Conservation (phyloP, 2,113 vertebrate genomes). For the Petrocephalus zakoni region DNA sequence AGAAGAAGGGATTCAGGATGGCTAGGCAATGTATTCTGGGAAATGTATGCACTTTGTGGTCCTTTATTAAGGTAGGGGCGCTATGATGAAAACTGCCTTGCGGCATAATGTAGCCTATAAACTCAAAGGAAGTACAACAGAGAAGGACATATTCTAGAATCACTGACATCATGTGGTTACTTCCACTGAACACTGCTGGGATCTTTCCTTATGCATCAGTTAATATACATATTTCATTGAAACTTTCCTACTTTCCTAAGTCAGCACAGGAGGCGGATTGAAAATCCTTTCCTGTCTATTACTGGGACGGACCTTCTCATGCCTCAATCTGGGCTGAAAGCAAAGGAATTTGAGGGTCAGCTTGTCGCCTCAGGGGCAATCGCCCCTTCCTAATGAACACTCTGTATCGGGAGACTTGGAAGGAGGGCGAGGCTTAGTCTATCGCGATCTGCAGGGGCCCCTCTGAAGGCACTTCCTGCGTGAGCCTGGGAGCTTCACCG, state of each 20-base stretch:
- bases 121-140: neutral
- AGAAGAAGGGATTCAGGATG: neutral
- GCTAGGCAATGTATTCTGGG: neutral
- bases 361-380: neutral
- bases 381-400: neutral
- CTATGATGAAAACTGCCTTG: neutral
- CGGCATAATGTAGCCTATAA: neutral
- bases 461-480: neutral
- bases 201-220: neutral
- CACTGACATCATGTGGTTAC: neutral
- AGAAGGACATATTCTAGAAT: neutral
- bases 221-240: neutral
- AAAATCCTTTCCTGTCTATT: neutral
- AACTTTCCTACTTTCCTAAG: neutral
- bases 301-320: neutral
- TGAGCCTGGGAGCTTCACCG: neutral
- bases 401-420: neutral
- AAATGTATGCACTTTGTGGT: neutral
- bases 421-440: neutral
- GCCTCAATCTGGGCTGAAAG: neutral
- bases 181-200: neutral
- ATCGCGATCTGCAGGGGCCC: neutral
- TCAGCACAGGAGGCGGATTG: neutral
- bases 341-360: neutral
- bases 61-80: neutral